These are phyloP conservation scores for Clupea harengus DNA, from an alignment of 2,113 vertebrate species.

Conservation along the genomic window DNA sequence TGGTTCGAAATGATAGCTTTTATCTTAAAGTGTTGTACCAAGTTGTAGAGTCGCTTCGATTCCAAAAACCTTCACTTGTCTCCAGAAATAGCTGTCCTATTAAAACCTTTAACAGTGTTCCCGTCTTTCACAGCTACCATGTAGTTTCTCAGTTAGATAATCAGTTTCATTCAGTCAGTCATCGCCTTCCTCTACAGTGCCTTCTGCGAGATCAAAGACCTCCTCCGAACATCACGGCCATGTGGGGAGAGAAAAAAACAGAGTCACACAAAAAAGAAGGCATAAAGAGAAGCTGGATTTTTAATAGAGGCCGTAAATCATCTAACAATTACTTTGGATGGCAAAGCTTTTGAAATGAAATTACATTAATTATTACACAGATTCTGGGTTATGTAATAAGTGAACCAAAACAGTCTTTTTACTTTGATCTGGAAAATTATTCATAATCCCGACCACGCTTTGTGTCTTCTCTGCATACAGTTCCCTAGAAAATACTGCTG, in stretches of 20 bases:
- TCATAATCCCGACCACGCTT: background rate
- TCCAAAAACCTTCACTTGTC: background rate
- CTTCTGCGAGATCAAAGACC: background rate
- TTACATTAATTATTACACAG: constrained; percentile 14
- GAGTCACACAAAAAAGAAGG: background rate
- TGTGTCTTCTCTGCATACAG: background rate
- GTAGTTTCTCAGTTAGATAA: background rate
- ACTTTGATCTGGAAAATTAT: constrained; percentile 9
- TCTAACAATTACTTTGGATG: background rate
- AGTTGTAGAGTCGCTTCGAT: background rate
- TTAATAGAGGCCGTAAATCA: constrained; percentile 7
- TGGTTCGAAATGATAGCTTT: background rate
- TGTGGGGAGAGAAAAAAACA: background rate
- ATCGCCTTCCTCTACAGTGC: background rate
- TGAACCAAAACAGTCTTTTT: constrained; percentile 2
- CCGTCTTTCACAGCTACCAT: background rate
- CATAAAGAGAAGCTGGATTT: background rate
- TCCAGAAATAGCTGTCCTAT: background rate
- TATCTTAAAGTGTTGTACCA: background rate
- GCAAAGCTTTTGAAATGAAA: constrained; percentile 10
- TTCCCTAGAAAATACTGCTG: background rate
- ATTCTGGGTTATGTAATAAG: constrained; percentile 1
- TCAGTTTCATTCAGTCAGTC: background rate
- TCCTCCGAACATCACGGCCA: background rate
- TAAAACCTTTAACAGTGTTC: background rate